phyloP scores from a whole-genome alignment of 2,113 vertebrate species.

The Macquaria australasica region DNA sequence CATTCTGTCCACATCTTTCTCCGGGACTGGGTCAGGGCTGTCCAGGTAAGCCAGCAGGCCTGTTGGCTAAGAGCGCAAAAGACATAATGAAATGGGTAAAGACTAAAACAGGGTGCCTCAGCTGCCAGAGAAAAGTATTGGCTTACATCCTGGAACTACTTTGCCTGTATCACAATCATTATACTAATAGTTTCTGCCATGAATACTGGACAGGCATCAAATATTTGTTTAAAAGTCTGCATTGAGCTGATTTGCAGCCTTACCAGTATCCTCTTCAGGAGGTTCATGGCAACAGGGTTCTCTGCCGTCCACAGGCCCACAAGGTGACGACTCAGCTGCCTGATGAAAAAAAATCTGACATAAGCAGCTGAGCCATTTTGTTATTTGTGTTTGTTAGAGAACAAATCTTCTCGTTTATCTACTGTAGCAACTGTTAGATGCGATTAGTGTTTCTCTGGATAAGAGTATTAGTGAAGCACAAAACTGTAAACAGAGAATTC shows the following conservation, averaged over 20 bases:
- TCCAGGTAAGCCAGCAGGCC: constrained; percentile 96
- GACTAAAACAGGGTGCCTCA: constrained; percentile 15
- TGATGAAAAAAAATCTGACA: constrained; percentile 70
- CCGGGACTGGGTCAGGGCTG: constrained; percentile 93
- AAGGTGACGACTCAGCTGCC: constrained; percentile 98
- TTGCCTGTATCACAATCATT: background rate
- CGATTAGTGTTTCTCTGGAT: background rate
- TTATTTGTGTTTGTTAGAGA: background rate
- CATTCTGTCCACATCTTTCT: constrained; percentile 97
- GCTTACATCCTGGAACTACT: constrained; percentile 14
- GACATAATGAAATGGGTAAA: background rate
- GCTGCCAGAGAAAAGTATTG: constrained; percentile 16
- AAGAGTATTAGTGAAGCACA: background rate
- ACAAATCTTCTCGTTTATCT: background rate
- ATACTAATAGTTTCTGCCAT: constrained; percentile 28
- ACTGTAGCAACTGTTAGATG: background rate
- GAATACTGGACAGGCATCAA: constrained; percentile 18
- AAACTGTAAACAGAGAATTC: background rate
- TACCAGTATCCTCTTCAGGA: constrained; percentile 98
- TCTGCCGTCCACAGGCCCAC: constrained; percentile 99
- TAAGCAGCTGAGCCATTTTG: background rate
- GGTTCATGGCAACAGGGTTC: constrained; percentile 93
- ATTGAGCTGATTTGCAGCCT: constrained; percentile 57
- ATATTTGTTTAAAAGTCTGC: background rate
- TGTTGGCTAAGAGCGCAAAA: constrained; percentile 85